Evolutionary conservation across 2,888 invertebrate genomes (phyloP).

Genomic region (Drosophila picticornis): DNA sequence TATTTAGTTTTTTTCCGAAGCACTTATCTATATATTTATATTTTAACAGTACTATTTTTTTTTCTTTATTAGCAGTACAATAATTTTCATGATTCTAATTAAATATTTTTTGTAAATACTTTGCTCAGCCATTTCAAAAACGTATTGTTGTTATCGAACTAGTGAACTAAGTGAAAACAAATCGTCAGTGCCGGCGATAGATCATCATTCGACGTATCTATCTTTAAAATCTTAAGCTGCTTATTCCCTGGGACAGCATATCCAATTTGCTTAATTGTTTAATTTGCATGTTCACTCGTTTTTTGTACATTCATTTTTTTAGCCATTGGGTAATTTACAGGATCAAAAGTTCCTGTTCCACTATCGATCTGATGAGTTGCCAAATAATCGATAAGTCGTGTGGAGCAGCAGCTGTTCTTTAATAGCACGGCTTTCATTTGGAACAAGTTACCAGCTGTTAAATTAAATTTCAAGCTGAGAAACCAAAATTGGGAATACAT

Average conservation of each 20-base stretch:
- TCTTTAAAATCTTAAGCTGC: background rate
- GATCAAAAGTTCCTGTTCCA: background rate
- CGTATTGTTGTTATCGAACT: background rate
- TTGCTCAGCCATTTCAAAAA: background rate
- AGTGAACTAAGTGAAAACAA: background rate
- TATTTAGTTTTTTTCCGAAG: background rate
- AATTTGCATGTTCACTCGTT: background rate
- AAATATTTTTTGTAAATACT: background rate
- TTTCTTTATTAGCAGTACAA: background rate
- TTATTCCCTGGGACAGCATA: background rate
- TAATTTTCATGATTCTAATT: background rate
- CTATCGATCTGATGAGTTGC: background rate
- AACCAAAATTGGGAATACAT: background rate
- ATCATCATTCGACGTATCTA: background rate
- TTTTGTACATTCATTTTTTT: background rate
- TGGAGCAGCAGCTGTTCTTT: background rate
- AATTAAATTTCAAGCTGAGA: background rate
- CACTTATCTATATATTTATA: background rate
- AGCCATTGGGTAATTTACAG: background rate
- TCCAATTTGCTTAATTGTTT: background rate
- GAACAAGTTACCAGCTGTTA: background rate
- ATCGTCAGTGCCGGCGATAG: constrained; percentile 16
- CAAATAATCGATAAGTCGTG: background rate
- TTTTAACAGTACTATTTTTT: background rate
- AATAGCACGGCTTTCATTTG: background rate